Evolutionary conservation across 2,113 vertebrate genomes (phyloP).

Genomic region (Notothenia rossii): DNA sequence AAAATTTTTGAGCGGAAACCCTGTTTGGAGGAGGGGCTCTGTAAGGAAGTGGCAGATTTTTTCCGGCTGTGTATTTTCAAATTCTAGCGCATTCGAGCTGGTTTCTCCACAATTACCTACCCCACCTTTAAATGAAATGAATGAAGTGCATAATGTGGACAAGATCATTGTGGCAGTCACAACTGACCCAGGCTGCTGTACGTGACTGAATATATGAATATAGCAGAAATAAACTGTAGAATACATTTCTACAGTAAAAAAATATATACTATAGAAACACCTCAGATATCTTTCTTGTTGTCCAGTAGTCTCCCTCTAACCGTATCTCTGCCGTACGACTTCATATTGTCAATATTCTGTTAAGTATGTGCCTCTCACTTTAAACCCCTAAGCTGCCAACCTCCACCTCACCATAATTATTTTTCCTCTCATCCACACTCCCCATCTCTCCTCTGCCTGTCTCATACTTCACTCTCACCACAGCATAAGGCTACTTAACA

Average conservation of each 20-base stretch:
- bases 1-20: no score
- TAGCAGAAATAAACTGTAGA: not conserved
- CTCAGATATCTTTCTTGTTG: constrained; percentile 14
- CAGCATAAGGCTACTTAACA: constrained; percentile 73
- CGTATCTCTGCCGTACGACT: constrained; percentile 20
- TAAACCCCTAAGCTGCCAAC: constrained; percentile 26
- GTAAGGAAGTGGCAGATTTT: no score
- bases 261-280: not conserved
- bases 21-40: no score
- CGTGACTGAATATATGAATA: not conserved
- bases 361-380: constrained; percentile 24
- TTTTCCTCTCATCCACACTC: constrained; percentile 38
- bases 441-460: constrained; percentile 17
- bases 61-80: no score
- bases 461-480: constrained; percentile 45
- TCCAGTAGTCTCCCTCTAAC: not conserved
- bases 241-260: constrained; percentile 17
- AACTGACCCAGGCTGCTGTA: not conserved
- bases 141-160: constrained; percentile 1
- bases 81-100: no score
- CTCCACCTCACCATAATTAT: constrained; percentile 60
- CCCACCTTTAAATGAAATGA: no score
- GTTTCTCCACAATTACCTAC: no score
- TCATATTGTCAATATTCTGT: constrained; percentile 47
- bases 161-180: constrained; percentile 1